Evolutionary conservation across 2,113 vertebrate species (phyloP).

Genomic region (Bucco capensis): DNA sequence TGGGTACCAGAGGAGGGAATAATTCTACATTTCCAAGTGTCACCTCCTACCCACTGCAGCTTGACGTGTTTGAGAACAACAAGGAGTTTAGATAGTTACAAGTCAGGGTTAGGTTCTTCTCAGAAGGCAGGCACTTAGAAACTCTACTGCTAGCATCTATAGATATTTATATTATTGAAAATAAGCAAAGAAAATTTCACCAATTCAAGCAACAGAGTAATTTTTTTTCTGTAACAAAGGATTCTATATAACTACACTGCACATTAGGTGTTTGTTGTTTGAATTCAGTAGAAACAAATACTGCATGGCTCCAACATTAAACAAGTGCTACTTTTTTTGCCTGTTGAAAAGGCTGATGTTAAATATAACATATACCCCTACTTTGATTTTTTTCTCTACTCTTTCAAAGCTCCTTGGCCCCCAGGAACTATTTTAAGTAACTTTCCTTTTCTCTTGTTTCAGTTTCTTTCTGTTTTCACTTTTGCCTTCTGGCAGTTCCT

Average conservation of each 20-base stretch:
- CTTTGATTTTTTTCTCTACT: neutral
- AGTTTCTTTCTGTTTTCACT: neutral
- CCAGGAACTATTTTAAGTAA: neutral
- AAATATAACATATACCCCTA: neutral
- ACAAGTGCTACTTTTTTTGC: neutral
- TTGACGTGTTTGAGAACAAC: neutral
- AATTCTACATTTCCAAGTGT: neutral
- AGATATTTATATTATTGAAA: neutral
- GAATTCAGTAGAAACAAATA: neutral
- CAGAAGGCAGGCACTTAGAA: neutral
- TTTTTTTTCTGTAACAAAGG: neutral
- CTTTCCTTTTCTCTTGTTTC: neutral
- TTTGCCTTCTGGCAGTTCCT: neutral
- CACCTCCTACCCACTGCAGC: neutral
- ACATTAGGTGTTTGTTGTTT: neutral
- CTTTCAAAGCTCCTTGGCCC: neutral
- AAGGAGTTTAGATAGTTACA: neutral
- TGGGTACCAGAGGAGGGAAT: neutral
- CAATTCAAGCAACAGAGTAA: neutral
- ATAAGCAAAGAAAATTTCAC: neutral
- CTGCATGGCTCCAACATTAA: neutral
- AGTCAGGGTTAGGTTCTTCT: rapidly evolving
- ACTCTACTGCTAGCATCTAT: neutral
- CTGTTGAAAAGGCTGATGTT: neutral
- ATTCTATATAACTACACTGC: neutral